Evolutionary conservation across 2,888 invertebrate species (phyloP), one percentile per base, ranked within the genome.

Genomic region (Nemoura dubitans): DNA sequence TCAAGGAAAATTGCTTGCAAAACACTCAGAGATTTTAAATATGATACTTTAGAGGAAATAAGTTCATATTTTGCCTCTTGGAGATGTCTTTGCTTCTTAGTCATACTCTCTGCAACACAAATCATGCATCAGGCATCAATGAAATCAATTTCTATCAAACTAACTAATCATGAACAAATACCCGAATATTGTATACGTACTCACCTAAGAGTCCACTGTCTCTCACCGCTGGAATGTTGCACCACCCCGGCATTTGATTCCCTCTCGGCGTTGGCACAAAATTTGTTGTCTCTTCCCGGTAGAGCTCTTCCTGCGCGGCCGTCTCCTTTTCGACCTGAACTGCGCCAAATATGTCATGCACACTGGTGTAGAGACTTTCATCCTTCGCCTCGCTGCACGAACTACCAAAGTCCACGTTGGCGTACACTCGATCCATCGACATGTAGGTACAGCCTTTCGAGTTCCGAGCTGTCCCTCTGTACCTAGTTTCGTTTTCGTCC

Each of bases 11-110:
- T 36, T 0, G 43, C 90, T 85, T 93, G 92, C 85, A 94, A 90
- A 59, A 94, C 91, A 87, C 93, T 93, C 59, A 94, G 90, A 87
- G 93, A 93, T 88, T 93, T 92, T 76, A 93, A 90, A 89, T 94
- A 94, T 1, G 93, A 93, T 0, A 94, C 94, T 90, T 94, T 94
- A 0, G 93, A 93, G 3, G 94, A 93, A 88, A 94, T 92, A 27
- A 94, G 92, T 90, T 94, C 94, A 91, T 94, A 94, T 91, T 93
- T 92, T 21, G 94, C 92, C 90, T 94, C 94, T 89, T 94, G 93
- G 6, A 93, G 90, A 89, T 93, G 92, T 87, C 92, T 91, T 88
- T 93, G 91, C 86, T 91, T 90, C 21, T 91, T 90, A 85, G 91
- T 90, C 85, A 93, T 90, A 3, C 89, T 91, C n/a, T 92, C 92